Evolutionary conservation across 2,888 invertebrate species (phyloP), one percentile per base, ranked within the genome.

Genomic region (Gari tellinella): DNA sequence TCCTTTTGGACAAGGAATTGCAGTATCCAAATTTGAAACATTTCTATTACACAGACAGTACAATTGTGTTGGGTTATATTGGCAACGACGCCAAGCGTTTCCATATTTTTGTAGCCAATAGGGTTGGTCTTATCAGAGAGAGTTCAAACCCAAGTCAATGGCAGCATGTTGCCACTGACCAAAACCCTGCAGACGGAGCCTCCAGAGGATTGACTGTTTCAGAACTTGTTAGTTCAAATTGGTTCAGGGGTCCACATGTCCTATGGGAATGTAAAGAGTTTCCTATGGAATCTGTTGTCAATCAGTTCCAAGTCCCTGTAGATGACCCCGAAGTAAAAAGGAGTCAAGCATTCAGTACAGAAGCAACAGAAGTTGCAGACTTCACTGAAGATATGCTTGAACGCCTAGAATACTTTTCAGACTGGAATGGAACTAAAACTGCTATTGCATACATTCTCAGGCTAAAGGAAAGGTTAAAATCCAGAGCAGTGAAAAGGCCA

Each of bases 71-170:
- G 7, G 78, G 80, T 10, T 84, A 83, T 49, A 76, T 83, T 12
- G 51, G 41, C 5, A 85, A 84, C 48, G 80, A 80, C n/a, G 61
- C 73, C 3, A 49, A 68, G 17, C 45, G 82, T 12, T 84, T 84
- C 41, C 83, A 81, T 15, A 64, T 77, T 0, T 85, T 76, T 58
- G 83, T 86, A 10, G 80, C 80, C 1, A 85, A 84, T 60, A 55
- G 84, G 19, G 72, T 84, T 10, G 75, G 80, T 40, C 49, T 57
- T 15, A 81, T 83, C 15, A 58, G 70, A 15, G 70, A 84, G 15
- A 40, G n/a, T 2, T 53, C 81, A n/a, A 40, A 68, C 2, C 49
- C 66, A 17, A 14, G 21, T 41, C 81, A 83, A 53, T 85, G 82
- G 82, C 25, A 40, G 5, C 72, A 84, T 46, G 64, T 85, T 0